Evolutionary conservation across 1,140 invertebrate genomes (phyloP).

Genomic region (Tetranychus urticae): DNA sequence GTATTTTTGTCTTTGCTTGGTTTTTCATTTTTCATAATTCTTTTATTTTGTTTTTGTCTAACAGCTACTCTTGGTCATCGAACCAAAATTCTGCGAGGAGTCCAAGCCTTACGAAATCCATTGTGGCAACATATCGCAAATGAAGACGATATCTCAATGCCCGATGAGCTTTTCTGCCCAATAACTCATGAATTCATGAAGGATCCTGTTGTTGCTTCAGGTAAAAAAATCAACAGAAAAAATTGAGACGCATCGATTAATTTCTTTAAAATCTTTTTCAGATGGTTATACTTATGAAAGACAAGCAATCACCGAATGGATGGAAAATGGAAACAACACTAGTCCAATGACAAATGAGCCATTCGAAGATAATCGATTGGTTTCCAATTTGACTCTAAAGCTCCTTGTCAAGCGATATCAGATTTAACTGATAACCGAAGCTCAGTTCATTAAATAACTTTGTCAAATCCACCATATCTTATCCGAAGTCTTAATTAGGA

Average conservation of each 20-base stretch:
- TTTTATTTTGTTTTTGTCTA: neutral
- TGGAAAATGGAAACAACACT: conserved; percentile 37
- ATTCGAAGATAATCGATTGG: conserved; percentile 29
- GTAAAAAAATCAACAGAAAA: conserved; percentile 18
- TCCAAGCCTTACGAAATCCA: conserved; percentile 13
- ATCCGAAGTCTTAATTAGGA: too few relatives aligned
- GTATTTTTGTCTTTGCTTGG: neutral
- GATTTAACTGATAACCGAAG: too few relatives aligned
- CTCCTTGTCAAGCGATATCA: conserved; percentile 12
- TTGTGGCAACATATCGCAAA: conserved; percentile 13
- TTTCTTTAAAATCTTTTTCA: conserved; percentile 15
- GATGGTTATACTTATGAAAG: conserved; percentile 55
- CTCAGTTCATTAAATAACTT: too few relatives aligned
- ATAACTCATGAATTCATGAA: conserved; percentile 55
- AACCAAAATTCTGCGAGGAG: conserved; percentile 22
- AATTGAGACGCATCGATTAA: neutral
- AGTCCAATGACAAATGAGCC: conserved; percentile 50
- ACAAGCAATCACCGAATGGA: conserved; percentile 46
- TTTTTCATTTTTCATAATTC: neutral
- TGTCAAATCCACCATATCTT: too few relatives aligned
- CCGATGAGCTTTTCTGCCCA: conserved; percentile 46
- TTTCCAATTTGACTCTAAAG: conserved; percentile 24
- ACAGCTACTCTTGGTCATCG: conserved; percentile 17
- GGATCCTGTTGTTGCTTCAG: conserved; percentile 43
- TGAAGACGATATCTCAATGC: conserved; percentile 10